Conservation (phyloP, 2,113 vertebrate genomes). For the Crypturellus undulatus region DNA sequence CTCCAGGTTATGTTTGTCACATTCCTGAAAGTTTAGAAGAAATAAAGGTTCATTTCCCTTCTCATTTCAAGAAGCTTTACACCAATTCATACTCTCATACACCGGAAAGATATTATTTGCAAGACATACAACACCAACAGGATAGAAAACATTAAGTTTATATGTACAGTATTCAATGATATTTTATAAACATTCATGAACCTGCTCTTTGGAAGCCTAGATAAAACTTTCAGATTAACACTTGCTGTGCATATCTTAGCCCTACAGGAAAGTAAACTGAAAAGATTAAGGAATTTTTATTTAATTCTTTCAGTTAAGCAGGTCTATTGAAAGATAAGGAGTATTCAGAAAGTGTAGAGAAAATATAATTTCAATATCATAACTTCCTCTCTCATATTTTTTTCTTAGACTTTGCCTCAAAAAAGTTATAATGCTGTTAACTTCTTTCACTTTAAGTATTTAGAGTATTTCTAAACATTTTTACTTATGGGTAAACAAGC, state of each 20-base stretch:
- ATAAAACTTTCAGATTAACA: slow-evolving; percentile 34
- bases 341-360: not conserved
- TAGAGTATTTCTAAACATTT: slow-evolving; percentile 10
- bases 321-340: not conserved
- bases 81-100: not conserved
- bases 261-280: not conserved
- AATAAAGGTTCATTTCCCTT: not conserved
- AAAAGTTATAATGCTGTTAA: not conserved
- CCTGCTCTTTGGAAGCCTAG: not conserved
- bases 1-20: not conserved
- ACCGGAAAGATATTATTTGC: not conserved
- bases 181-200: not conserved
- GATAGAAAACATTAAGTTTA: not conserved
- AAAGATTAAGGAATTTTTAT: slow-evolving; percentile 37
- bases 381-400: not conserved
- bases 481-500: not conserved
- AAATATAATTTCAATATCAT: not conserved
- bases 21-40: not conserved
- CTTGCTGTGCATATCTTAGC: not conserved
- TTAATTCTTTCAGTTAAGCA: slow-evolving; percentile 28
- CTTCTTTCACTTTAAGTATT: not conserved
- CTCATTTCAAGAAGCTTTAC: not conserved
- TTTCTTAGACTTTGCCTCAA: not conserved
- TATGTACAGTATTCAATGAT: not conserved
- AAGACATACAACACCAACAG: not conserved